Evolutionary conservation across 2,113 vertebrate species (phyloP), one percentile per base, ranked within the genome.

Genomic region (Calidris pugnax): DNA sequence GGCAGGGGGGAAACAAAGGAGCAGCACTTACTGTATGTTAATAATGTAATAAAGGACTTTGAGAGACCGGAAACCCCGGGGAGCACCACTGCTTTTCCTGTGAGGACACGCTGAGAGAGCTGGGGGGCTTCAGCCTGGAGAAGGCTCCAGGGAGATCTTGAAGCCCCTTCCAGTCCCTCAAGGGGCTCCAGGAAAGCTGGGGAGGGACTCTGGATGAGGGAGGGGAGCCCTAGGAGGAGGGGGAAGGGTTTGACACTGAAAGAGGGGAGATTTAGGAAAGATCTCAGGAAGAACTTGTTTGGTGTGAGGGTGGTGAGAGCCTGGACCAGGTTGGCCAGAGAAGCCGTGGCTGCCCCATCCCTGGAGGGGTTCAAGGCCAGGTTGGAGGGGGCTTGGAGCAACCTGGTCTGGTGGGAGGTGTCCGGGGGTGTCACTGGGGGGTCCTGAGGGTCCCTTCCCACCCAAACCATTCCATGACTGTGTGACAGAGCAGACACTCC

Each of bases 1-100:
- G 41, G 22, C 6, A 47, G 30, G 16, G 37, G 41, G 57, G 1
- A 48, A 47, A 50, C 33, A 12, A 0, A 30, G 28, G 60, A 87
- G 93, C 69, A 75, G 94, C 81, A 39, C 55, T 45, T 20, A 20
- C 56, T 41, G 12, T 4, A 2, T 0, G 47, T 27, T 37, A 14
- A 51, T 3, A 14, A 22, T 1, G 5, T 1, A 4, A 63, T 3
- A 33, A 35, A 9, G 35, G 35, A 9, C 6, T 35, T 87, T 5
- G 6, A n/a, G 73, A 45, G 28, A 41, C 17, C 8, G 1, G 67
- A 37, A 67, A 73, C 32, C 62, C 8, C 16, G 4, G 53, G 75
- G 37, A 83, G 63, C 69, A 59, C 14, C 27, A 30, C 51, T 28
- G 51, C 51, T 55, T 17, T 30, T 28, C 53, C 28, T 30, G 27